Percentiles rank a stretch among this genome's conserved stretches.
Conservation (phyloP, 2,113 vertebrate species). For the Speoplatyrhinus poulsoni region DNA sequence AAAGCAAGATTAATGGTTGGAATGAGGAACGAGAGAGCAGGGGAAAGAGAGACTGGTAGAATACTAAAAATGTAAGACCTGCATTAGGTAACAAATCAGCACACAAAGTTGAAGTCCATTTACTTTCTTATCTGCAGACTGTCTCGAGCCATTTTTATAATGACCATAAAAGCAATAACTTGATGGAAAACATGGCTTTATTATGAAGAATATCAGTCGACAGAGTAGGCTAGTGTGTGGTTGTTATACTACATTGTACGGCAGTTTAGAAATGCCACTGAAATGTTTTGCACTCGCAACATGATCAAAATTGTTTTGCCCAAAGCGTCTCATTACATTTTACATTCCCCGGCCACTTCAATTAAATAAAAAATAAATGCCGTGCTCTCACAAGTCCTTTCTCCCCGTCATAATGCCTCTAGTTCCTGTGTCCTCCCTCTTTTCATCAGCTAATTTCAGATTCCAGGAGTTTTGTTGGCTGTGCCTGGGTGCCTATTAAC, state of each 20-base stretch:
- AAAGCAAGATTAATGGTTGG: conserved; percentile 30
- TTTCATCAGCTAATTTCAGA: conserved; percentile 62
- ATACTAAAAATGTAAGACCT: background rate
- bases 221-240: conserved; percentile 22
- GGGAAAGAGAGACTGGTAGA: conserved; percentile 4
- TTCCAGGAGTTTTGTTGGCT: conserved; percentile 46
- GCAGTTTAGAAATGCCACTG: conserved; percentile 54
- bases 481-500: conserved; percentile 59
- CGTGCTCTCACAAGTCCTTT: conserved; percentile 49
- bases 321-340: conserved; percentile 62
- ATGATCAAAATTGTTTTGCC: conserved; percentile 53
- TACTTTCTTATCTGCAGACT: conserved; percentile 42
- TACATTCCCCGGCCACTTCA: conserved; percentile 55
- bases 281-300: conserved; percentile 56
- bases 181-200: conserved; percentile 46
- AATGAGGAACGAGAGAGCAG: conserved; percentile 34
- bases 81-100: conserved; percentile 8
- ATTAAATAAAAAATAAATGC: conserved; percentile 57
- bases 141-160: conserved; percentile 41
- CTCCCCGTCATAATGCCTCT: conserved; percentile 34
- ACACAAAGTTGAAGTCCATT: conserved; percentile 40
- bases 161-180: conserved; percentile 44
- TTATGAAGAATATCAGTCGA: conserved; percentile 34
- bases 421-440: conserved; percentile 25
- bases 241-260: conserved; percentile 52